Base-by-base conservation (phyloP, 2,888 invertebrate genomes). In the Tachystola acroxantha region DNA sequence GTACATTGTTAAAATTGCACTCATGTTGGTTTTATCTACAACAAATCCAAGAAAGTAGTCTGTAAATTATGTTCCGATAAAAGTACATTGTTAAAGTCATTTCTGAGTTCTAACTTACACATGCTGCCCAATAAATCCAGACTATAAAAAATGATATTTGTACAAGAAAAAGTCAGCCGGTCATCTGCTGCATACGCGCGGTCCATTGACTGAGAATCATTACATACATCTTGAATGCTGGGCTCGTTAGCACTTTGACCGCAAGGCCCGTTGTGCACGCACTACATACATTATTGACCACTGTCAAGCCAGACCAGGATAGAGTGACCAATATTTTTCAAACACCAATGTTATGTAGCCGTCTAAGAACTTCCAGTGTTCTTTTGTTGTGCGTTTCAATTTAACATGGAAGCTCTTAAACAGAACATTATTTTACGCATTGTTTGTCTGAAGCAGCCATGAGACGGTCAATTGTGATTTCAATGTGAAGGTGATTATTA, bases 101-200 rank as follows among this genome's bases (percentile, higher is more conserved):
- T 24, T 30, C 16, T 22, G 10, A 22, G 48, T 42, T 35, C 19
- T 39, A 56, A 74, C 74, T 75, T 75, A 71, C 70, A 65, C 10
- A 35, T 45, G 36, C 35, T 37, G 47, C 40, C 24, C 37, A 31
- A 40, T 46, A 43, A 13, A 24, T 24, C 9, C 12, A 10, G 10
- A 7, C 7, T 24, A n/a, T n/a, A 24, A 11, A 7, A 22, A 12
- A 22, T 30, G 22, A 7, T 12, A 29, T 10, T n/a, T 29, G 14
- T 14, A 16, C 30, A 30, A 30, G 30, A n/a, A 4, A 9, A 30
- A 6, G 24, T n/a, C n/a, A 24, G 24, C 20, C 27, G 9, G 26
- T 28, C 7, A 9, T 34, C 19, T 10, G 16, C 27, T 2, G 34
- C 26, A 34, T 13, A 2, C 10, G 32, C 12, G 25, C 12, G n/a